Percentiles rank a stretch among this genome's conserved stretches.
Evolutionary conservation across 1,140 invertebrate genomes (phyloP).

Genomic region (Micrasema longulum): DNA sequence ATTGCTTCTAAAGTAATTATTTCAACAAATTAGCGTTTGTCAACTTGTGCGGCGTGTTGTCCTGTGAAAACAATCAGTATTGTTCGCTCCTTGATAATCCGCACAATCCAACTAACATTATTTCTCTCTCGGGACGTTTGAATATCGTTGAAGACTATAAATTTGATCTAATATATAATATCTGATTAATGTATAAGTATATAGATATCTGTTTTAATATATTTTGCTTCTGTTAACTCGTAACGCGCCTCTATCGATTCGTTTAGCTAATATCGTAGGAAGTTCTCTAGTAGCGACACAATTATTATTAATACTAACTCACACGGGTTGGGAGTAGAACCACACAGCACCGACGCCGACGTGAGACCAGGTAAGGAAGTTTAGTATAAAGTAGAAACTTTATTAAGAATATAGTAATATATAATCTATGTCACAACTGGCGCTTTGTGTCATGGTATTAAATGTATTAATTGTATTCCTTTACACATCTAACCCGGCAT

Average conservation of each 20-base stretch:
- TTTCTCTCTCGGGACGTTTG: slow-evolving; percentile 14
- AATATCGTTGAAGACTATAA: slow-evolving; percentile 22
- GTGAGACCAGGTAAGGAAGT: slow-evolving; percentile 34
- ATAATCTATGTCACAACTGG: slow-evolving; percentile 35
- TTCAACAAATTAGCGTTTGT: not conserved
- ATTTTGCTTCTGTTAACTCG: not conserved
- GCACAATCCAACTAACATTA: too few relatives aligned
- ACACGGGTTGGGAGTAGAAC: slow-evolving; percentile 22
- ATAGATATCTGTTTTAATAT: not conserved
- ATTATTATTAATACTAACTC: slow-evolving; percentile 28
- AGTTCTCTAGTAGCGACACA: slow-evolving; percentile 30
- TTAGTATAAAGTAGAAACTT: not conserved
- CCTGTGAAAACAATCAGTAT: too few relatives aligned
- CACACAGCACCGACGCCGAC: slow-evolving; percentile 17
- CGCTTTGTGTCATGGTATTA: slow-evolving; percentile 19
- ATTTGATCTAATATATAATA: slow-evolving; percentile 28
- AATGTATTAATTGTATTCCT: slow-evolving; percentile 7
- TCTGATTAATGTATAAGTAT: not conserved
- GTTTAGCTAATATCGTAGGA: slow-evolving; percentile 31
- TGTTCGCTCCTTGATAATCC: too few relatives aligned
- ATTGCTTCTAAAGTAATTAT: not conserved
- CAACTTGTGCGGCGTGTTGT: slow-evolving; percentile 1
- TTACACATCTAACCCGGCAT: slow-evolving; percentile 3
- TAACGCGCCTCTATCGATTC: slow-evolving; percentile 9
- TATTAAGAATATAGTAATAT: not conserved